A percentile compares a stretch with the other conserved stretches of the same genome.
Conservation (phyloP, 2,113 vertebrate species). For the Gadus macrocephalus region DNA sequence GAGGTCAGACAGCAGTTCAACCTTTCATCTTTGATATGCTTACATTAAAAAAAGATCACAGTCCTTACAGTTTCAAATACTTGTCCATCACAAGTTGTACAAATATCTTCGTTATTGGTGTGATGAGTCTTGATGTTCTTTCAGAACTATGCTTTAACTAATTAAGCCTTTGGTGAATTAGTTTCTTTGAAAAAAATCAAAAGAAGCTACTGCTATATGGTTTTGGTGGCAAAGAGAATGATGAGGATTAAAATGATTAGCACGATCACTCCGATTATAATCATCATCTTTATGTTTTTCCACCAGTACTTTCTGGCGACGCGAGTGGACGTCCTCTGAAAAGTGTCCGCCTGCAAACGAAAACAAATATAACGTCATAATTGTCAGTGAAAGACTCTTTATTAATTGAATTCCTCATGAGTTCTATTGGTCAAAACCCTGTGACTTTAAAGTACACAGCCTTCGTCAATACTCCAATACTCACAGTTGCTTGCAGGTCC, state of each 20-base stretch:
- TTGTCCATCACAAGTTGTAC: too few relatives aligned
- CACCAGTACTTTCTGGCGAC: conserved; percentile 78
- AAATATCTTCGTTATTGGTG: too few relatives aligned
- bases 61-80: too few relatives aligned
- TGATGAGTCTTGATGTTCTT: not conserved
- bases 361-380: conserved; percentile 8
- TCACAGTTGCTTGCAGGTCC: conserved; percentile 75
- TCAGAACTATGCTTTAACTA: not conserved
- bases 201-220: conserved; percentile 52
- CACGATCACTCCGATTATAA: conserved; percentile 68
- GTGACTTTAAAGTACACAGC: not conserved
- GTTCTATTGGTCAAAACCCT: not conserved
- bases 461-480: conserved; percentile 16
- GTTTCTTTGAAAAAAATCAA: not conserved
- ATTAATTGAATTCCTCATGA: too few relatives aligned
- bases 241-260: conserved; percentile 73
- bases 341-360: conserved; percentile 73
- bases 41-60: too few relatives aligned
- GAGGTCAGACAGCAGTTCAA: too few relatives aligned
- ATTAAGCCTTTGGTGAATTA: not conserved
- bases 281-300: conserved; percentile 77
- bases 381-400: not conserved
- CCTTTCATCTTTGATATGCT: too few relatives aligned
- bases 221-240: conserved; percentile 70
- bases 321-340: conserved; percentile 68